Evolutionary conservation across 2,888 invertebrate genomes (phyloP).

Genomic region (Onthophagus sagittarius): DNA sequence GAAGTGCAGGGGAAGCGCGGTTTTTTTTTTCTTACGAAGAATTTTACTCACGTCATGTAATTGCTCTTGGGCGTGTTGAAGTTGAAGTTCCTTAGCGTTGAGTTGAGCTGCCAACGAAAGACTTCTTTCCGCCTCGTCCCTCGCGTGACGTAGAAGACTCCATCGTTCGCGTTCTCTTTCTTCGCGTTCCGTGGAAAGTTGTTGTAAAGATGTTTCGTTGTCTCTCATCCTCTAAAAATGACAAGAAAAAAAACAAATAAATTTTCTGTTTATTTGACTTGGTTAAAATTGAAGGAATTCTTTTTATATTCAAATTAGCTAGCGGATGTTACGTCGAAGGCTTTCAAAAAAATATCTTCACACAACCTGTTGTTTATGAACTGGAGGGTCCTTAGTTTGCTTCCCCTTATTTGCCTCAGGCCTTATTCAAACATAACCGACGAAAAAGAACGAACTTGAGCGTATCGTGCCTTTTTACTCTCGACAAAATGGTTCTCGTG

Average conservation of each 20-base stretch:
- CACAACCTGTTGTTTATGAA: background rate
- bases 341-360: background rate
- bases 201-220: slow-evolving; percentile 65
- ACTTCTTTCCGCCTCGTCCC: slow-evolving; percentile 86
- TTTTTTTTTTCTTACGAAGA: slow-evolving; percentile 17
- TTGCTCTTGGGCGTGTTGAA: slow-evolving; percentile 81
- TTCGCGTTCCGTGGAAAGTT: slow-evolving; percentile 58
- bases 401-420: background rate
- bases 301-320: background rate
- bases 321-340: background rate
- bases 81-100: slow-evolving; percentile 79
- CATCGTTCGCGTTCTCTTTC: slow-evolving; percentile 87
- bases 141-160: slow-evolving; percentile 80
- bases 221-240: slow-evolving; percentile 68
- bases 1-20: background rate
- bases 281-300: background rate
- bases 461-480: background rate
- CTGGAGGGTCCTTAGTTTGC: background rate
- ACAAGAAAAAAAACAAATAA: background rate
- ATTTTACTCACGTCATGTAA: slow-evolving; percentile 67
- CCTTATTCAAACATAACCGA: background rate
- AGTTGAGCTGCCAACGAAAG: slow-evolving; percentile 83
- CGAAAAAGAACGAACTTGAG: background rate
- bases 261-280: too few relatives aligned
- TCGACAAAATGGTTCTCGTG: background rate